Evolutionary conservation across 2,888 invertebrate species (phyloP), one percentile per base, ranked within the genome.

Genomic region (Ganaspis brasiliensis): DNA sequence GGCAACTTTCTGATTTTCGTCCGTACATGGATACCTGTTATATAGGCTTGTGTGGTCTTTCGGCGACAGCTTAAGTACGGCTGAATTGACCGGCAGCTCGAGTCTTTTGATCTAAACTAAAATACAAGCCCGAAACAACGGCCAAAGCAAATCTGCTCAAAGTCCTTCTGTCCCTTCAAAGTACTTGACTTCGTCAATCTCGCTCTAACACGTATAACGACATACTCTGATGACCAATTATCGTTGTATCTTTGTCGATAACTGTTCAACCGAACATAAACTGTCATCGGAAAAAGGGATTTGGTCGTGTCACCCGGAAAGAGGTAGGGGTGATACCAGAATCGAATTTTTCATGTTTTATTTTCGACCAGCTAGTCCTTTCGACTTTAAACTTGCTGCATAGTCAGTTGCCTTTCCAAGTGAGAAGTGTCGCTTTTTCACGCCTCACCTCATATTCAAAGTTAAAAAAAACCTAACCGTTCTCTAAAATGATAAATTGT

Each of bases 21-120:
- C 52, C 52, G 31, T 57, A 16, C 76, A 80, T 74, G 74, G 73
- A 77, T 67, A 81, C 78, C 77, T 78, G 79, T 16, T 79, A 79
- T 81, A 75, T 79, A 77, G 78, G 75, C 75, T 73, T 79, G 72
- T 75, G 75, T 74, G 74, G 75, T 74, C 67, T 67, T 79, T 70
- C 73, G 67, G 26, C 61, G 81, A 79, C 83, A 78, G 85, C 85
- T 89, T 88, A 88, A 86, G 81, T 87, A 90, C 90, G 90, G 89
- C 85, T 89, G 89, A 88, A 90, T 90, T 89, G 90, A 86, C 88
- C 84, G 84, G 85, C 71, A 80, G 79, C 74, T 75, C 78, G 77
- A 87, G 88, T 90, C 90, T 90, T 90, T 90, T 90, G 90, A 90
- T 90, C 89, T 90, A 83, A 89, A 90, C 90, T 90, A 90, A 90